Evolutionary conservation across 2,797 vertebrate genomes (phyloP), one percentile per base, ranked within the genome.

Genomic region (Coracias cyanogaster): DNA sequence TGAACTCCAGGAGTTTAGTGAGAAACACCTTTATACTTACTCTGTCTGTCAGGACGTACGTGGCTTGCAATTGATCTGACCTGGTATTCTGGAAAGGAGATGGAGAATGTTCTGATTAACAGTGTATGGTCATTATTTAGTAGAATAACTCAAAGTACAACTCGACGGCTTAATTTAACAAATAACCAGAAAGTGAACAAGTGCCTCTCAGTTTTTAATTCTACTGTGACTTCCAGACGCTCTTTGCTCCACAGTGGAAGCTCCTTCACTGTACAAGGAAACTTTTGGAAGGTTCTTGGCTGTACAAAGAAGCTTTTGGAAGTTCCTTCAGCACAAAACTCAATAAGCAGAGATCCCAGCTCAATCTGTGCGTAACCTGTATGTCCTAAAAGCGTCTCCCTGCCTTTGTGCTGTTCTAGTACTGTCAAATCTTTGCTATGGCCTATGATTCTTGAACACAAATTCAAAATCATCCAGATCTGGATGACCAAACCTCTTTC

Each of bases 41-140:
- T 99, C 97, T 99, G 99, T 96, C 99, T 98, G 97, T 99, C 99
- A 45, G 99, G 99, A 90, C 99, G 99, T 5, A 99, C 99, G 3
- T 99, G 99, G 97, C 99, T 99, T 22, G 99, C 99, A 12, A 99
- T 95, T 46, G 99, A 99, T 97, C 99, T 98, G 89, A 99, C 99
- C 96, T 99, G 99, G 94, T 99, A 99, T 69, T 99, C 99, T 99
- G 98, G 79, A 96, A 95, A 81, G 90, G 76, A 20, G 51, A 98
- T 77, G 15, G 58, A 87, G 88, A 90, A 89, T 7, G 62, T 66
- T 61, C 57, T 22, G 2, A 78, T 89, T 45, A 82, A 45, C 29
- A 4, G 1, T 4, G 7, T 6, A 17, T 0, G 0, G 28, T 52
- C 9, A 7, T 21, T 35, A 41, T 12, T 83, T 37, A 73, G 58